Percentiles rank a stretch among this genome's conserved stretches.
These are phyloP conservation scores for Nothocercus julius DNA, from an alignment of 2,113 vertebrate species.

Conservation along the genomic window DNA sequence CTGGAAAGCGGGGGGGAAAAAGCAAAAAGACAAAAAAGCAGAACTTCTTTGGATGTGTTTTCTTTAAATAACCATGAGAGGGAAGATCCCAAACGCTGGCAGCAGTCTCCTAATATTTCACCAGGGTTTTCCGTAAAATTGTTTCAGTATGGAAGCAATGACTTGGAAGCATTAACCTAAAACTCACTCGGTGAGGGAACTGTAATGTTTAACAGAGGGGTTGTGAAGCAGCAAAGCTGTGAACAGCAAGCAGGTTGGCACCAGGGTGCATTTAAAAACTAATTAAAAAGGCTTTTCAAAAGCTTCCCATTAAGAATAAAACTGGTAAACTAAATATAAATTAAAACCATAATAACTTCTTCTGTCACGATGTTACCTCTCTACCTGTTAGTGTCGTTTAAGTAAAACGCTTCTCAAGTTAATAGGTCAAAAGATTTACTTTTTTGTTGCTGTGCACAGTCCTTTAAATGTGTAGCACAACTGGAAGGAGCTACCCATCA, in stretches of 20 bases:
- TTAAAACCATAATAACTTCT: neutral
- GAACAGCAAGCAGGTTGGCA: neutral
- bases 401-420: neutral
- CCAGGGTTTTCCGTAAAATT: neutral
- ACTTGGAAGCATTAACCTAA: neutral
- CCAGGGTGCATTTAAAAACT: neutral
- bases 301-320: neutral
- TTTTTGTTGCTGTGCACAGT: neutral
- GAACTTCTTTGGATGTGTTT: neutral
- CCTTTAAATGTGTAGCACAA: neutral
- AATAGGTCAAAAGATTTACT: neutral
- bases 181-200: neutral
- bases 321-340: neutral
- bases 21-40: neutral
- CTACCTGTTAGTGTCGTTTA: neutral
- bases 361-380: neutral
- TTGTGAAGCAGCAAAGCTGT: neutral
- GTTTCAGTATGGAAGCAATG: neutral
- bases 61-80: neutral
- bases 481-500: neutral
- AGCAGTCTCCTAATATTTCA: neutral
- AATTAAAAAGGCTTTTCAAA: fast-evolving
- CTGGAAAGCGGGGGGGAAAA: neutral
- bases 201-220: neutral
- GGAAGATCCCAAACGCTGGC: neutral